A percentile compares a stretch with the other conserved stretches of the same genome.
phyloP scores from a whole-genome alignment of 2,113 vertebrate genomes.

The Xiphorhynchus elegans region DNA sequence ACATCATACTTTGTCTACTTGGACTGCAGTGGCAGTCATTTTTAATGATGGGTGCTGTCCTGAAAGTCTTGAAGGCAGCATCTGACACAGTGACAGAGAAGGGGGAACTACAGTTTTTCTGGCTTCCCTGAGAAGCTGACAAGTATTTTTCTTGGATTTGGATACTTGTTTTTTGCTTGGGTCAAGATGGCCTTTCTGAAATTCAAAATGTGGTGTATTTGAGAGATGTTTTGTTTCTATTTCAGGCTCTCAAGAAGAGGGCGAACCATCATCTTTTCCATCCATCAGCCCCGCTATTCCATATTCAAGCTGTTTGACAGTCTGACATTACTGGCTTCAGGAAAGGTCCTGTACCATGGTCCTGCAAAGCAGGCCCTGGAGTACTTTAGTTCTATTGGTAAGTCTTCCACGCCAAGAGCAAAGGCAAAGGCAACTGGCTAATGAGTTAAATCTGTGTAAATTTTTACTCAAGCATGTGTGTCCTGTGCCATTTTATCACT shows the following conservation, averaged over 20 bases:
- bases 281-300: conserved; percentile 74
- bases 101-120: background rate
- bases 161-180: background rate
- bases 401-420: background rate
- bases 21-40: background rate
- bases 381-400: conserved; percentile 69
- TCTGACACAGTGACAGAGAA: background rate
- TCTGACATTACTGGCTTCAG: conserved; percentile 62
- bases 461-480: background rate
- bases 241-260: conserved; percentile 70
- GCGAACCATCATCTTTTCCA: conserved; percentile 73
- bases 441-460: background rate
- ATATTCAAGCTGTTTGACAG: conserved; percentile 76
- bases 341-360: conserved; percentile 71
- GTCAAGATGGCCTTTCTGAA: background rate
- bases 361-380: conserved; percentile 53
- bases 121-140: background rate
- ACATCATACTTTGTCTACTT: background rate
- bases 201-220: background rate
- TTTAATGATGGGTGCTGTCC: background rate
- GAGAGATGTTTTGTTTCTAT: background rate
- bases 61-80: background rate
- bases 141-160: background rate
- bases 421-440: background rate
- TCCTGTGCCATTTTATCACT: background rate